Conservation (phyloP, 1,140 invertebrate genomes). For the Diorhabda carinulata region DNA sequence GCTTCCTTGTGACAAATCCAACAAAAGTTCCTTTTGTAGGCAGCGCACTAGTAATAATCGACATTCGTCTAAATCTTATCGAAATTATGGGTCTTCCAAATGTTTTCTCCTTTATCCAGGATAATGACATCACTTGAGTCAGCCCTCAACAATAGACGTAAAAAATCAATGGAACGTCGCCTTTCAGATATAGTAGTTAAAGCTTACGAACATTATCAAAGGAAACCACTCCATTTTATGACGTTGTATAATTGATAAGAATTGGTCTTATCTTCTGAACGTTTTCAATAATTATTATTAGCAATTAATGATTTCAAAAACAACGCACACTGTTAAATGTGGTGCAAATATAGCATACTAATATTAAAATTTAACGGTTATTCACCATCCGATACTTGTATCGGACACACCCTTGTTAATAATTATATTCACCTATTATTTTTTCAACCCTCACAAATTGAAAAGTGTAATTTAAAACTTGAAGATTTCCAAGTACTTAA, state of each 20-base stretch:
- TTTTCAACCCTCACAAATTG: too few relatives aligned
- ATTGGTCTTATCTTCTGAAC: too few relatives aligned
- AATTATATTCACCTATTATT: too few relatives aligned
- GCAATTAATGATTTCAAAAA: too few relatives aligned
- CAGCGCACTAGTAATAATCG: background rate
- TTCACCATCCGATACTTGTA: too few relatives aligned
- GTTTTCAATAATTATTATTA: too few relatives aligned
- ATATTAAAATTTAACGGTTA: too few relatives aligned
- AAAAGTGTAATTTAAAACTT: too few relatives aligned
- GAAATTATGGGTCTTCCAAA: background rate
- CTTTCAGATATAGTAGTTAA: background rate
- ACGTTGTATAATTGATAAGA: background rate
- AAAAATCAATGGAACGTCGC: background rate
- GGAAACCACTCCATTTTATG: background rate
- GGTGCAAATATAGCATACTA: too few relatives aligned
- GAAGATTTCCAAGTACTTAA: too few relatives aligned
- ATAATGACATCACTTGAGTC: background rate
- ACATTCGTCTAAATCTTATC: background rate
- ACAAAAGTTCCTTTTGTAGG: background rate
- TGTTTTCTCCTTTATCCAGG: constrained; percentile 1
- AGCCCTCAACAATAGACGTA: background rate
- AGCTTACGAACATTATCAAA: background rate
- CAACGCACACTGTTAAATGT: too few relatives aligned
- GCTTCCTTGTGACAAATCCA: background rate
- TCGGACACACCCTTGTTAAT: too few relatives aligned